Conservation (phyloP, 2,113 vertebrate genomes). For the Herpetotheres cachinnans region DNA sequence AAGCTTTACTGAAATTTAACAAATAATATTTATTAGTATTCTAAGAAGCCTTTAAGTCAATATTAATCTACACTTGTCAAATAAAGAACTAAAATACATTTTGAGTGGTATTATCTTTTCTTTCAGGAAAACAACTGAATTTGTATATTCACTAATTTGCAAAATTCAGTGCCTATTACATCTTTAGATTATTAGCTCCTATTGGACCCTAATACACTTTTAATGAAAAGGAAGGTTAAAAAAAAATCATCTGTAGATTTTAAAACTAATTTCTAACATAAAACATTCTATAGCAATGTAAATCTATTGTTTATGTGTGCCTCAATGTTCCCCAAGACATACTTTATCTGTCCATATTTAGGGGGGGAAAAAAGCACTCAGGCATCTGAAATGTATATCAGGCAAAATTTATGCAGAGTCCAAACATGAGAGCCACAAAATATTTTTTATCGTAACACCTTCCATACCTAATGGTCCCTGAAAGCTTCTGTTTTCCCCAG, state of each 20-base stretch:
- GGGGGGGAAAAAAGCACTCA: not conserved
- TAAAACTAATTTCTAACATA: not conserved
- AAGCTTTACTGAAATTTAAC: not conserved
- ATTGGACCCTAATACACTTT: not conserved
- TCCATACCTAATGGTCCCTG: not conserved
- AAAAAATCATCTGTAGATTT: not conserved
- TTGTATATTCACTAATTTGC: not conserved
- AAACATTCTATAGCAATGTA: not conserved
- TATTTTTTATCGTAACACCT: not conserved
- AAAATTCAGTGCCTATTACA: not conserved
- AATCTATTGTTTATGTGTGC: not conserved
- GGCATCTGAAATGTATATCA: not conserved
- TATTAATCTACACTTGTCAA: not conserved
- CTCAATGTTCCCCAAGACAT: not conserved
- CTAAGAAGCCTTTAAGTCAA: not conserved
- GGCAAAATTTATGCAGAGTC: not conserved
- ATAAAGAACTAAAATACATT: not conserved
- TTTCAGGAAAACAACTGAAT: not conserved
- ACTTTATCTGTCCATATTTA: not conserved
- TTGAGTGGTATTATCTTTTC: not conserved
- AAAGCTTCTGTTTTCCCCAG: not conserved
- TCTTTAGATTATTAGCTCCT: not conserved
- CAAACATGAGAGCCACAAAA: not conserved
- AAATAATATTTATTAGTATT: not conserved
- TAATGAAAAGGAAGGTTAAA: not conserved